These are phyloP conservation scores for Centropristis striata DNA, from an alignment of 2,113 vertebrate species.

Conservation along the genomic window DNA sequence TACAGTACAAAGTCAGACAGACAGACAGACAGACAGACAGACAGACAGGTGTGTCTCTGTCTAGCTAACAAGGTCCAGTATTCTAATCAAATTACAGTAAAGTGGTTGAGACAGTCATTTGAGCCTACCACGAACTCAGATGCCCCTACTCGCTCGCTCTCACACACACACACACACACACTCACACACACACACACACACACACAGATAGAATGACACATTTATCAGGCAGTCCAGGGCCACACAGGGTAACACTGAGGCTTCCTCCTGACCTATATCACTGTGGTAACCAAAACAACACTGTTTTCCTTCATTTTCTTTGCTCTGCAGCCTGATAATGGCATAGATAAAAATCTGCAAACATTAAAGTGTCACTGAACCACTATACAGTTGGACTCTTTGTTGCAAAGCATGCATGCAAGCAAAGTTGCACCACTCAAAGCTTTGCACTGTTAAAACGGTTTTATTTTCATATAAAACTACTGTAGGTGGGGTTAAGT, in stretches of 20 bases:
- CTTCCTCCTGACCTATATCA: slow-evolving; percentile 14
- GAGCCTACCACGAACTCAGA: slow-evolving; percentile 62
- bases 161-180: slow-evolving; percentile 7
- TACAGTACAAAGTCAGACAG: not conserved
- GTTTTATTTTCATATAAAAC: not conserved
- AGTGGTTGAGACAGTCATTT: slow-evolving; percentile 57
- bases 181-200: slow-evolving; percentile 18
- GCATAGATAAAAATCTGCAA: not conserved
- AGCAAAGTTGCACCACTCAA: not conserved
- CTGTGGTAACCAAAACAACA: not conserved
- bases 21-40: slow-evolving; percentile 18
- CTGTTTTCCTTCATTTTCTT: not conserved
- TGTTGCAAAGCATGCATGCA: not conserved
- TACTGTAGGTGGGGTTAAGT: not conserved
- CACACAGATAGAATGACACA: slow-evolving; percentile 39
- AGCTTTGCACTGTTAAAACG: not conserved
- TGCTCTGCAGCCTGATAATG: not conserved
- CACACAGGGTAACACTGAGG: slow-evolving; percentile 13
- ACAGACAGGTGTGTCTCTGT: slow-evolving; percentile 25
- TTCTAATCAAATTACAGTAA: slow-evolving; percentile 72
- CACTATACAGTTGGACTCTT: not conserved
- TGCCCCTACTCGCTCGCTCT: slow-evolving; percentile 7
- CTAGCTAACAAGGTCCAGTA: slow-evolving; percentile 29
- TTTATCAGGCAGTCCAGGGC: slow-evolving; percentile 10
- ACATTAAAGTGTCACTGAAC: not conserved